phyloP scores from a whole-genome alignment of 1,140 invertebrate species.

The Trypoxylus dichotomus region DNA sequence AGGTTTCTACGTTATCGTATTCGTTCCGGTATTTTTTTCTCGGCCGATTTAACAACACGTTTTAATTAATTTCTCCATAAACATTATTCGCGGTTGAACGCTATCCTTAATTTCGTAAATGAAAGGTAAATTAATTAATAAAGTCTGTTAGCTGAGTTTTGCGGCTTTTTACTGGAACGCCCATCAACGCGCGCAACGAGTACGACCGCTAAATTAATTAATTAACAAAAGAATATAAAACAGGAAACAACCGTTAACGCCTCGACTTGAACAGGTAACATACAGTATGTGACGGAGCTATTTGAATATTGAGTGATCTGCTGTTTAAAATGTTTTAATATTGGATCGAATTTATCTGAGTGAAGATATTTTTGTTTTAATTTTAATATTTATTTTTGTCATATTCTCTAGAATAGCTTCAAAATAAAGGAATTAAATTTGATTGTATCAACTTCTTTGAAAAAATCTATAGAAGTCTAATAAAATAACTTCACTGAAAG shows the following conservation, averaged over 20 bases:
- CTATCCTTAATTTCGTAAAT: not conserved
- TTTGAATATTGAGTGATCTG: no score
- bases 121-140: constrained; percentile 1
- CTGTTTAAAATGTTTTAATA: no score
- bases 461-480: no score
- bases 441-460: no score
- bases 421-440: no score
- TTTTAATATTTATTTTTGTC: no score
- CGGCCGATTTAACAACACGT: not conserved
- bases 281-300: not conserved
- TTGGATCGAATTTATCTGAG: no score
- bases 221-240: not conserved
- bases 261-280: not conserved
- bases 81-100: not conserved
- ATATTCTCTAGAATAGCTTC: no score
- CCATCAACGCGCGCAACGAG: not conserved
- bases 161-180: not conserved
- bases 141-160: not conserved
- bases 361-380: no score
- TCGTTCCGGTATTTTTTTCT: not conserved
- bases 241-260: not conserved
- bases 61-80: not conserved
- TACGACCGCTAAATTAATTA: not conserved
- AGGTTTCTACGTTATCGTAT: not conserved
- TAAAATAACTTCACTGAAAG: no score